Evolutionary conservation across 2,888 invertebrate genomes (phyloP).

Genomic region (Lepidochrysops patricia): DNA sequence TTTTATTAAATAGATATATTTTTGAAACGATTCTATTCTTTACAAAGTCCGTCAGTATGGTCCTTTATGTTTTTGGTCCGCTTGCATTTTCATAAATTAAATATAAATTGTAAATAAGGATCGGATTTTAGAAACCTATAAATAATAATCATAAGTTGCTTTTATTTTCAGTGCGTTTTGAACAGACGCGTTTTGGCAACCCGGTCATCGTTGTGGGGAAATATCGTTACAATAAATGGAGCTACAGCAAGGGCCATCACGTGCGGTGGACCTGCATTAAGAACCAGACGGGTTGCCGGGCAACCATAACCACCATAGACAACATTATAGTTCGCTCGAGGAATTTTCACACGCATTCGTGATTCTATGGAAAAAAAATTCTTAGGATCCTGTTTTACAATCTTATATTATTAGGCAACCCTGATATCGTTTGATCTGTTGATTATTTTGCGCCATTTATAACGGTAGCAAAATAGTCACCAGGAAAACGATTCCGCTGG

Average conservation of each 20-base stretch:
- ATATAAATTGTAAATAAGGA: no score
- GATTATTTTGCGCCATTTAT: no score
- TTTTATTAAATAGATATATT: no score
- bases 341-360: constrained; percentile 37
- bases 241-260: constrained; percentile 38
- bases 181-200: constrained; percentile 45
- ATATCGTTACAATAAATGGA: constrained; percentile 46
- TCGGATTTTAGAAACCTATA: not conserved
- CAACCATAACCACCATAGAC: constrained; percentile 40
- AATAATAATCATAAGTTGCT: not conserved
- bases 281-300: constrained; percentile 44
- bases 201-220: constrained; percentile 46
- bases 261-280: constrained; percentile 48
- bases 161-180: constrained; percentile 27
- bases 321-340: constrained; percentile 37
- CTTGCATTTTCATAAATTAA: no score
- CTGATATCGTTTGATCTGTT: no score
- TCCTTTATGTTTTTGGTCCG: no score
- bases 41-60: no score
- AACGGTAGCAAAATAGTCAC: no score
- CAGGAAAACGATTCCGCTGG: no score
- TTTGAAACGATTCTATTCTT: no score
- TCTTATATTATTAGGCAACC: no score
- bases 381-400: no score
- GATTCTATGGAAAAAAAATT: constrained; percentile 19